Percentiles rank a stretch among this genome's conserved stretches.
These are phyloP conservation scores for Periplaneta americana DNA, from an alignment of 1,140 invertebrate genomes.

Conservation along the genomic window DNA sequence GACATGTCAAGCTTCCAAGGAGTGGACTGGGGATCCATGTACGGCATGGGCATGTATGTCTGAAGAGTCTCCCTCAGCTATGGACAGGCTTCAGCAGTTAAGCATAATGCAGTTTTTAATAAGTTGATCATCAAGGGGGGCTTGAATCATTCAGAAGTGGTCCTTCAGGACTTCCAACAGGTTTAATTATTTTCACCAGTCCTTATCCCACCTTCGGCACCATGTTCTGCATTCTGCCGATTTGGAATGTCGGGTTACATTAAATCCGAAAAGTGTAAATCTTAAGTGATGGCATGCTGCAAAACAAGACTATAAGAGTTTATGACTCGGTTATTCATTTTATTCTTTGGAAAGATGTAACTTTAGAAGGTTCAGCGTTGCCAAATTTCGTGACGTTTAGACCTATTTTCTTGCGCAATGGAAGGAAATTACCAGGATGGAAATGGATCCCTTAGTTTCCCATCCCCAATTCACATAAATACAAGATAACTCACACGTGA, in stretches of 20 bases:
- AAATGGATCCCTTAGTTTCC: background rate
- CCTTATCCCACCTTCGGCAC: background rate
- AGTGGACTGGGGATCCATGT: conserved; percentile 84
- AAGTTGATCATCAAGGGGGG: background rate
- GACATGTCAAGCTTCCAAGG: conserved; percentile 88
- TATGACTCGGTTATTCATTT: background rate
- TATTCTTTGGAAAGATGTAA: background rate
- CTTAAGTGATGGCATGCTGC: background rate
- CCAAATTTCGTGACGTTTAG: background rate
- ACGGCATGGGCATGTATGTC: conserved; percentile 86
- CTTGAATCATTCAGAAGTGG: background rate
- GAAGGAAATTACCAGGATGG: background rate
- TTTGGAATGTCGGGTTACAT: background rate
- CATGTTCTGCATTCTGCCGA: background rate
- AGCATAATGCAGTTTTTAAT: background rate
- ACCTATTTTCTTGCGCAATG: background rate
- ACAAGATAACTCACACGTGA: background rate
- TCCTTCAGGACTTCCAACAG: background rate
- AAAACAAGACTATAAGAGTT: background rate
- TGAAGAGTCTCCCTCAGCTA: conserved; percentile 40
- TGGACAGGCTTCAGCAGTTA: background rate
- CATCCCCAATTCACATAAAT: background rate
- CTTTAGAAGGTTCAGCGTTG: background rate
- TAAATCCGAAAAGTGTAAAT: too few relatives aligned
- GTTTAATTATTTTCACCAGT: background rate